phyloP scores from a whole-genome alignment of 2,797 vertebrate species.

The Pangasius sanitwongsei region DNA sequence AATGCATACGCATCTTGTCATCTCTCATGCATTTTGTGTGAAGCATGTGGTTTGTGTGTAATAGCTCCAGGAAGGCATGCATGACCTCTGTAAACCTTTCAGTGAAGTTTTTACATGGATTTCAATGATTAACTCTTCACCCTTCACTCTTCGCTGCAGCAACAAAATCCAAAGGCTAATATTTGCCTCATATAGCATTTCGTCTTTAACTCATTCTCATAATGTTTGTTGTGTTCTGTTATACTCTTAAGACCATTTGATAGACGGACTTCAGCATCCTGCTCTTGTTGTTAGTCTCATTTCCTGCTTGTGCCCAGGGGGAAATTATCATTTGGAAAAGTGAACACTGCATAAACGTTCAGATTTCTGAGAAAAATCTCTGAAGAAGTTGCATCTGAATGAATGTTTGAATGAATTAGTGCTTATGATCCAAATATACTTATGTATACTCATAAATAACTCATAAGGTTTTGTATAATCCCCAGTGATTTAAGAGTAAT shows the following conservation, averaged over 20 bases:
- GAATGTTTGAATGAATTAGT: neutral
- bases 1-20: neutral
- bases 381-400: neutral
- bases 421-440: no score
- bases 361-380: neutral
- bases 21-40: neutral
- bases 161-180: neutral
- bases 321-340: neutral
- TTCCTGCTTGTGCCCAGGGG: conserved; percentile 5
- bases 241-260: neutral
- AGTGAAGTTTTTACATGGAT: conserved; percentile 5
- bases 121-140: conserved; percentile 38
- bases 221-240: neutral
- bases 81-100: conserved; percentile 21
- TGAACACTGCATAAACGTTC: neutral
- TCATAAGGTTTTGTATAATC: neutral
- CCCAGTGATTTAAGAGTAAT: neutral
- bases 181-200: neutral
- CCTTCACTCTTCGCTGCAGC: neutral
- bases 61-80: neutral
- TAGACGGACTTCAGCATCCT: neutral
- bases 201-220: neutral
- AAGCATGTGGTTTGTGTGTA: neutral
- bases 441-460: neutral
- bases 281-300: neutral